Evolutionary conservation across 1,140 invertebrate genomes (phyloP).

Genomic region (Pteromalus puparum): DNA sequence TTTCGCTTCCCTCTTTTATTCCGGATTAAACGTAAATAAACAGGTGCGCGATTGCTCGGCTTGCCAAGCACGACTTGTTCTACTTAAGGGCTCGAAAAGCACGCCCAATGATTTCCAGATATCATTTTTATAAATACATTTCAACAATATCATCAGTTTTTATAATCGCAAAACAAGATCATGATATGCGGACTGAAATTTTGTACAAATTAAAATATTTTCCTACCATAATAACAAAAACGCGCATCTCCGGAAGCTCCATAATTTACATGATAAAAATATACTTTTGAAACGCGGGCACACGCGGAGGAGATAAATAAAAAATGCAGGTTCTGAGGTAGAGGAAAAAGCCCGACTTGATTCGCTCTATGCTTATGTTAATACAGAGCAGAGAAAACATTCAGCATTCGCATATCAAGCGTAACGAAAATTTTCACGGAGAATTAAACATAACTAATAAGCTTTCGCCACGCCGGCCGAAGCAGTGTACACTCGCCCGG

Average conservation of each 20-base stretch:
- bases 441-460: constrained; percentile 49
- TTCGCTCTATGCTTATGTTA: background rate
- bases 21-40: background rate
- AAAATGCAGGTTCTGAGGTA: background rate
- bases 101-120: no score
- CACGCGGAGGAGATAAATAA: background rate
- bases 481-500: background rate
- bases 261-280: no score
- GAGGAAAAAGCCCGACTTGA: background rate
- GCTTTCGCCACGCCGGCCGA: constrained; percentile 19
- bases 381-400: background rate
- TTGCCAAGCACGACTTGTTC: no score
- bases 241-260: no score
- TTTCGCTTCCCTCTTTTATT: background rate
- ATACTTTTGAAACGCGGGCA: background rate
- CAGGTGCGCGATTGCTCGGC: no score
- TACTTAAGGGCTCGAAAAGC: no score
- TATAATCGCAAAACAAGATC: no score
- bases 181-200: no score
- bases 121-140: no score
- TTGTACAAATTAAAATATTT: no score
- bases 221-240: no score
- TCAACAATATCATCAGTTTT: no score
- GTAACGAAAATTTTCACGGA: constrained; percentile 22
- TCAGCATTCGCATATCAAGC: constrained; percentile 27